These are phyloP conservation scores for Saiga tatarica DNA, from an alignment of 2,113 vertebrate genomes.

Conservation along the genomic window DNA sequence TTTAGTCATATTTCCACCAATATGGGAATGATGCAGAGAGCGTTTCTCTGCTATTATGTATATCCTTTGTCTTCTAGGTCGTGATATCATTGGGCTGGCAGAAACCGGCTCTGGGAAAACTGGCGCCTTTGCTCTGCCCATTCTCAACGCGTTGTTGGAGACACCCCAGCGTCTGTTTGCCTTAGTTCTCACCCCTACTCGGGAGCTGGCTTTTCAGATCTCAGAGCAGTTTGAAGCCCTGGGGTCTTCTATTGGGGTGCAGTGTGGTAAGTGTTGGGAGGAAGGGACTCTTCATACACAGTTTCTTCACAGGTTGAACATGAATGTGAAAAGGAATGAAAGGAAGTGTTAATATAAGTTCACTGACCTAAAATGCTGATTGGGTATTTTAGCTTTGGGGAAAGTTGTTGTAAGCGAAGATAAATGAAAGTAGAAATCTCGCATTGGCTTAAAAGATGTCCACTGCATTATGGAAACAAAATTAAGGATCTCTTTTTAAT, in stretches of 20 bases:
- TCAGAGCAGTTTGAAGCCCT: conserved; percentile 98
- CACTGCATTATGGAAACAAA: background rate
- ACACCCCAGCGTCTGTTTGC: conserved; percentile 93
- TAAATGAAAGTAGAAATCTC: background rate
- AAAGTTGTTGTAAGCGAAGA: background rate
- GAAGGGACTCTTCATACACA: background rate
- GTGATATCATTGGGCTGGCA: conserved; percentile 95
- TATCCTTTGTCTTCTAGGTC: conserved; percentile 80
- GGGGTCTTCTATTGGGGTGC: conserved; percentile 96
- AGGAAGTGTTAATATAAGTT: background rate
- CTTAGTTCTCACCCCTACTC: conserved; percentile 95
- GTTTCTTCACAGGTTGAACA: background rate
- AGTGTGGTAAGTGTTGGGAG: conserved; percentile 85
- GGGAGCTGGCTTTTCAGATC: conserved; percentile 98
- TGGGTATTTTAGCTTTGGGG: background rate
- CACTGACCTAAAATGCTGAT: background rate
- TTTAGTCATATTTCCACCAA: background rate
- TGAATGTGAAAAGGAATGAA: background rate
- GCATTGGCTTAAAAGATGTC: background rate
- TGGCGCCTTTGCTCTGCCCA: conserved; percentile 95
- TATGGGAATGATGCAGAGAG: background rate
- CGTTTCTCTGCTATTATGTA: background rate
- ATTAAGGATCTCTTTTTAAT: background rate
- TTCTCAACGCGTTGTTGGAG: conserved; percentile 92
- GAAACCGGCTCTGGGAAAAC: conserved; percentile 99